phyloP scores from a whole-genome alignment of 2,888 invertebrate genomes.

The Apodemia mormo region DNA sequence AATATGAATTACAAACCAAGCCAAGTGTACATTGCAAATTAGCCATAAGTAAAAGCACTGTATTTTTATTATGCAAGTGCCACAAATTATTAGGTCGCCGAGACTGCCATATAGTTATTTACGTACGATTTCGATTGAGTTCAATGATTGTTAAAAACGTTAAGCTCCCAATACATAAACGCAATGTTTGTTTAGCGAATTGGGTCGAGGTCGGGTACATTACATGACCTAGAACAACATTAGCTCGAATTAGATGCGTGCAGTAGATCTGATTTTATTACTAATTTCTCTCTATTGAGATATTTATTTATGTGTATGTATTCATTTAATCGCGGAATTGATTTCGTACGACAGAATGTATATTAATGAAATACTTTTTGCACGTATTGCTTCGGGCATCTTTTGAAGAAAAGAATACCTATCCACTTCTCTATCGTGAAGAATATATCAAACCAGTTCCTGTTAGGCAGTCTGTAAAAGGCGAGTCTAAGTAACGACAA shows the following conservation, averaged over 20 bases:
- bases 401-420: too few species aligned
- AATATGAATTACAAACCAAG: too few species aligned
- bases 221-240: constrained; percentile 50
- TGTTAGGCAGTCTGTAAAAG: too few species aligned
- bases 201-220: constrained; percentile 67
- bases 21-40: too few species aligned
- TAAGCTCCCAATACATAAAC: constrained; percentile 56
- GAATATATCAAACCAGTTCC: too few species aligned
- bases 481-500: too few species aligned
- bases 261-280: constrained; percentile 27
- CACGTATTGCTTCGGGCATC: too few species aligned
- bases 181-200: constrained; percentile 56
- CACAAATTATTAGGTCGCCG: constrained; percentile 20
- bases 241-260: constrained; percentile 45
- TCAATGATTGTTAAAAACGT: constrained; percentile 45
- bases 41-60: too few species aligned
- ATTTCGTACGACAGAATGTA: neutral
- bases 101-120: constrained; percentile 27
- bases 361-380: too few species aligned
- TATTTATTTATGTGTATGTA: neutral
- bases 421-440: too few species aligned
- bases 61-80: neutral
- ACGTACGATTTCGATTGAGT: constrained; percentile 33
- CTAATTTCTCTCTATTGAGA: neutral
- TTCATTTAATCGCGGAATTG: neutral